These are phyloP conservation scores for Oxyura jamaicensis DNA, from an alignment of 2,113 vertebrate species.

Conservation along the genomic window DNA sequence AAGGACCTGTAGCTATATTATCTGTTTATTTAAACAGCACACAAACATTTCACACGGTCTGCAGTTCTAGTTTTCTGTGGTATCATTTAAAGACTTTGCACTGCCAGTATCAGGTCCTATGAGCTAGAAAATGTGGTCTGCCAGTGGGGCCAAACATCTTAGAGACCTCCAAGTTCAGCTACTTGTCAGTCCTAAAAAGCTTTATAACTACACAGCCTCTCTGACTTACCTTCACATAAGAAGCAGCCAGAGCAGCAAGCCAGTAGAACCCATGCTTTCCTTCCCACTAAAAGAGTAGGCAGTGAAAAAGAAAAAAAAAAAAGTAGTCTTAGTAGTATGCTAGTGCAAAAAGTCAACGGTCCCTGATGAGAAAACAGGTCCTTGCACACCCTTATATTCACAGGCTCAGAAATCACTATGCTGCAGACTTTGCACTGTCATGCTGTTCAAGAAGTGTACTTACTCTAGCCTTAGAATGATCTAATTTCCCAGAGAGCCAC, in stretches of 20 bases:
- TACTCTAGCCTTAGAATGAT: background rate
- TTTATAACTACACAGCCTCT: background rate
- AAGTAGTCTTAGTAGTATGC: background rate
- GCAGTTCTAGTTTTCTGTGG: background rate
- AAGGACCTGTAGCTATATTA: background rate
- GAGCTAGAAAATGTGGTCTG: background rate
- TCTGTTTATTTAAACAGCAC: background rate
- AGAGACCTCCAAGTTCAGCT: background rate
- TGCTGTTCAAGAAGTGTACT: background rate
- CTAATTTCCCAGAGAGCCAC: background rate
- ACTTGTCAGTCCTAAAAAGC: background rate
- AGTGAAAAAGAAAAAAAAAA: background rate
- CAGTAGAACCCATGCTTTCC: background rate
- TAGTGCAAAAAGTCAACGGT: background rate
- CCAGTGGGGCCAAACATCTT: background rate
- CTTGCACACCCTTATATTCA: background rate
- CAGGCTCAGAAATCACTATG: background rate
- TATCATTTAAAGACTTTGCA: background rate
- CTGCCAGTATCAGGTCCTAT: background rate
- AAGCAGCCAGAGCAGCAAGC: background rate
- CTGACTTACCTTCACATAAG: background rate
- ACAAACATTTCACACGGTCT: background rate
- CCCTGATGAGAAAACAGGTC: background rate
- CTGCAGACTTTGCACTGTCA: background rate
- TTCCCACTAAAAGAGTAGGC: background rate